Base-by-base conservation (phyloP, 2,797 vertebrate genomes). In the Ctenopoma multispine region DNA sequence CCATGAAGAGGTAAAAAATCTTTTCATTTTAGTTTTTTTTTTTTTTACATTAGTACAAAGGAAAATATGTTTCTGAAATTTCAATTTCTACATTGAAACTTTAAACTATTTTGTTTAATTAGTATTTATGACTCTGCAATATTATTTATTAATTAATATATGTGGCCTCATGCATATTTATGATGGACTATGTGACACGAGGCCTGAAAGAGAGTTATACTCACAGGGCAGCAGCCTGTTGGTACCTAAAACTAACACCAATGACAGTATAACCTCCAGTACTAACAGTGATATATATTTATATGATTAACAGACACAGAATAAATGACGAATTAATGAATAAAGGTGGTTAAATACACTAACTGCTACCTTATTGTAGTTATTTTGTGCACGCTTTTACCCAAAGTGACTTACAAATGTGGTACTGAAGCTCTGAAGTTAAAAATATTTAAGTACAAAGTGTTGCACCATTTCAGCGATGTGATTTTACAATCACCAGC, bases 121-220 rank as follows among this genome's bases (percentile, higher is more conserved):
- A 11, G 12, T 36, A 36, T 10, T 36, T 36, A 12, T 36, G 36
- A 36, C 36, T 36, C 36, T 36, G 36, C 36, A 36, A 11, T 12
- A 36, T 36, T 36, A 62, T 62, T 43, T 3, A 23, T 17, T 18
- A 4, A 40, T 76, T 44, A 75, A 63, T 75, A 75, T 71, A 36
- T 59, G 68, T 68, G 34, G 5, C 12, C 18, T 53, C 6, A 40
- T 70, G 18, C 24, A 83, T 75, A 79, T 53, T 63, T 36, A 72
- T 23, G 2, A 48, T 31, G 10, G 44, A 76, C 68, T 66, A 58
- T 15, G 43, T 59, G 7, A 1, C 4, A 24, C 24, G 2, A 24
- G 24, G 24, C 24, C 4, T 24, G 24, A 24, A 24, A 24, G 24
- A 24, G n/a, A n/a, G n/a, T n/a, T n/a, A 7, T 31, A 31, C 29